Evolutionary conservation across 2,113 vertebrate species (phyloP).

Genomic region (Hemiscyllium ocellatum): DNA sequence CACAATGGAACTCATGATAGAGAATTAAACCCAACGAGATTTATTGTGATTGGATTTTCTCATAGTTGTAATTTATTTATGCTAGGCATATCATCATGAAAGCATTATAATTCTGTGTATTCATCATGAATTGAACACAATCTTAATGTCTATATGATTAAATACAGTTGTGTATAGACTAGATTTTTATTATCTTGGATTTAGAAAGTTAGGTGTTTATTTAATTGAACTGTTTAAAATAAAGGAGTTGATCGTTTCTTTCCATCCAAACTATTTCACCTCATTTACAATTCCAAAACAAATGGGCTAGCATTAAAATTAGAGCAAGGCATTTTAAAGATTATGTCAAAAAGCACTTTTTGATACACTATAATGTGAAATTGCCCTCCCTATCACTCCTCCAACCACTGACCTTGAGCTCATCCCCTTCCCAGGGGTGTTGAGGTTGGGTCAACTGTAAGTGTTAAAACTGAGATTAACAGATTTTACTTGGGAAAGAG

Average conservation of each 20-base stretch:
- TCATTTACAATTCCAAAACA: not conserved
- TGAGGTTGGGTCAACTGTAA: not conserved
- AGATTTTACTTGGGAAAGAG: not conserved
- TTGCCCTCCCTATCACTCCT: too few species aligned
- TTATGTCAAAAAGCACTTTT: not conserved
- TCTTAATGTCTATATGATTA: not conserved
- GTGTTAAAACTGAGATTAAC: not conserved
- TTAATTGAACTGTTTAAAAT: not conserved
- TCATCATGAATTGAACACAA: not conserved
- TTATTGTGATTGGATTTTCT: not conserved
- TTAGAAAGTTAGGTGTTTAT: not conserved
- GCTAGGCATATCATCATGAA: not conserved
- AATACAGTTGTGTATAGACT: not conserved
- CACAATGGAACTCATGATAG: not conserved
- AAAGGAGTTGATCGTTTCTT: not conserved
- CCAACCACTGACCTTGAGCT: too few species aligned
- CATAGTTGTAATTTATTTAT: not conserved
- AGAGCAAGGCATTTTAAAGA: not conserved
- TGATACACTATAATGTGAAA: not conserved
- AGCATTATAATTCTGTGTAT: not conserved
- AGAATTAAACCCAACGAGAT: not conserved
- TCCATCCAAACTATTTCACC: not conserved
- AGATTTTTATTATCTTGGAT: not conserved
- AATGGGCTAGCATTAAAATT: not conserved
- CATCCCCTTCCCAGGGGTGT: not conserved